phyloP scores from a whole-genome alignment of 2,113 vertebrate species.

The Tursiops truncatus region DNA sequence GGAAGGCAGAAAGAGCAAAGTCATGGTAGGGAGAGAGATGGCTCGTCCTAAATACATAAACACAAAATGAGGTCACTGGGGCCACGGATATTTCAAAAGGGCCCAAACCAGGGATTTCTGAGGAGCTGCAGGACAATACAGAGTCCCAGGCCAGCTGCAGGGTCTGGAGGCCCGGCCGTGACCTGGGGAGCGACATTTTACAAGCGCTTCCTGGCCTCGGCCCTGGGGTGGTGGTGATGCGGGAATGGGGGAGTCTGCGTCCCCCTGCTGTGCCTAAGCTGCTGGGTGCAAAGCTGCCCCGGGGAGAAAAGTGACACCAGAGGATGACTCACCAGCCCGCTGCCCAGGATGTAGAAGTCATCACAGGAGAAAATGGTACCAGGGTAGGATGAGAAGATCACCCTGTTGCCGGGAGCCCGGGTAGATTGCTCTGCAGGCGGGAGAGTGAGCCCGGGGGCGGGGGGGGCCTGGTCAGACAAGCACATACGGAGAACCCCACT shows the following conservation, averaged over 20 bases:
- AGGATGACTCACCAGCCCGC: constrained; percentile 91
- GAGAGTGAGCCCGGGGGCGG: neutral
- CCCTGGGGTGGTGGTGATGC: neutral
- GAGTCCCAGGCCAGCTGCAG: neutral
- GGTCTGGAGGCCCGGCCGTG: accelerated
- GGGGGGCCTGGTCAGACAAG: no score
- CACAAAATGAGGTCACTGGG: neutral
- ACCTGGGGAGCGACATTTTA: neutral
- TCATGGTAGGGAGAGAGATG: accelerated
- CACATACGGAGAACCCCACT: accelerated
- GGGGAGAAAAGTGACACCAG: accelerated
- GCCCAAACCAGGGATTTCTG: neutral
- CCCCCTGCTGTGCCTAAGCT: neutral
- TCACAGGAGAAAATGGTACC: constrained; percentile 95
- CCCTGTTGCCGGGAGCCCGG: constrained; percentile 85
- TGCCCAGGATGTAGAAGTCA: constrained; percentile 96
- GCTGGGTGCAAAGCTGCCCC: neutral
- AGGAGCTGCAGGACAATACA: neutral
- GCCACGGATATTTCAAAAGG: neutral
- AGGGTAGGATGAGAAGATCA: constrained; percentile 95
- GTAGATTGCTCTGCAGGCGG: constrained; percentile 81
- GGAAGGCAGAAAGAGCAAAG: neutral
- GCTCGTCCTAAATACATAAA: neutral
- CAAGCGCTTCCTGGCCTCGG: no score
- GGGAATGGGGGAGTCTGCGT: accelerated